Percentiles rank a stretch among this genome's conserved stretches.
Evolutionary conservation across 1,140 invertebrate genomes (phyloP).

Genomic region (Chironomus tepperi): DNA sequence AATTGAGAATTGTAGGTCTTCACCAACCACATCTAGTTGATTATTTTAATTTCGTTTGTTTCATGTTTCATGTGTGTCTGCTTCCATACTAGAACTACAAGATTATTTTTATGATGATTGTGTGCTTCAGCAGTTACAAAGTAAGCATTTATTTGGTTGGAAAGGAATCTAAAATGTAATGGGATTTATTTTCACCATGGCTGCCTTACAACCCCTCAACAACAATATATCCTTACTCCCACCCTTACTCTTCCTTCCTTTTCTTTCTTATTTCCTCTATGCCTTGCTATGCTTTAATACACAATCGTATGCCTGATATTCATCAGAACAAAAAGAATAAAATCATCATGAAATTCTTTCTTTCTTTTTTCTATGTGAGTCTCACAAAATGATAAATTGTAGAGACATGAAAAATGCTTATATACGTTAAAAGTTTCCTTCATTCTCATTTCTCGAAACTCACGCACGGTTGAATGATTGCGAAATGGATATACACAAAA

Average conservation of each 20-base stretch:
- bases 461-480: conserved; percentile 23
- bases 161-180: too few relatives aligned
- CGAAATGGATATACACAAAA: not conserved
- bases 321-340: conserved; percentile 5
- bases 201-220: not conserved
- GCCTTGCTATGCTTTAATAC: too few relatives aligned
- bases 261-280: not conserved
- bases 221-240: not conserved
- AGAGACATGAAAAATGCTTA: conserved; percentile 1
- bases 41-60: too few relatives aligned
- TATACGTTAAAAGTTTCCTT: conserved; percentile 1
- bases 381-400: not conserved
- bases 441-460: not conserved
- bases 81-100: too few relatives aligned
- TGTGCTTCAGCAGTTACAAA: too few relatives aligned
- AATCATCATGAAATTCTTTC: conserved; percentile 18
- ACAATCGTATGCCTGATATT: not conserved
- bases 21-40: too few relatives aligned
- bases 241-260: not conserved
- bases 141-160: too few relatives aligned
- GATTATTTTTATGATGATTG: too few relatives aligned
- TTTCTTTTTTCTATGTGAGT: not conserved
- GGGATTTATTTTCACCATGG: not conserved
- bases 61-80: too few relatives aligned
- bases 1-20: too few relatives aligned